These are phyloP conservation scores for Cynaeus angustus DNA, from an alignment of 2,888 invertebrate species.

Conservation along the genomic window DNA sequence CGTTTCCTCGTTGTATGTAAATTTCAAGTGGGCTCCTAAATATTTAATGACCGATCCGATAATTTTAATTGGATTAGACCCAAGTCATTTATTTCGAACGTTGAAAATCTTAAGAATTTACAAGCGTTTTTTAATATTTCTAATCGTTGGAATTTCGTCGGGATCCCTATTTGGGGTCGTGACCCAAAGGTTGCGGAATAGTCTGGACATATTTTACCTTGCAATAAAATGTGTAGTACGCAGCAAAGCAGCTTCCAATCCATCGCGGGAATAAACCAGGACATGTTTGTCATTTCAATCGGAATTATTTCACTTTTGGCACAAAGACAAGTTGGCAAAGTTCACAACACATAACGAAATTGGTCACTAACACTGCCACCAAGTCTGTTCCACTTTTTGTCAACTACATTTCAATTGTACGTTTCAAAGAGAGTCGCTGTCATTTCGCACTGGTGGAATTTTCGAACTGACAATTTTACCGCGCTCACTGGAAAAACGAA, in stretches of 20 bases:
- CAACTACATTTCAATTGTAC: neutral
- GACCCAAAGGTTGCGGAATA: constrained; percentile 10
- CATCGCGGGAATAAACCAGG: constrained; percentile 49
- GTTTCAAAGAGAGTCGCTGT: neutral
- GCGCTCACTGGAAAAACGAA: constrained; percentile 29
- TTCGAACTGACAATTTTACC: constrained; percentile 30
- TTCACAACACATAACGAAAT: constrained; percentile 47
- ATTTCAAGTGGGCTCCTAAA: too few relatives aligned
- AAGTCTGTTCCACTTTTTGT: too few relatives aligned
- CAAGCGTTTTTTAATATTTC: too few relatives aligned
- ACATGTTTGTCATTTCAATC: constrained; percentile 24
- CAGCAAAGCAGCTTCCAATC: constrained; percentile 60
- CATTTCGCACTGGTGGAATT: constrained; percentile 13
- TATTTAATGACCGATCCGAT: too few relatives aligned
- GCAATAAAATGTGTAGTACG: constrained; percentile 56
- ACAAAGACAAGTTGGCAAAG: constrained; percentile 57
- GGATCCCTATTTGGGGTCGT: too few relatives aligned
- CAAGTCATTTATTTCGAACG: too few relatives aligned
- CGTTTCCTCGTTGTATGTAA: too few relatives aligned
- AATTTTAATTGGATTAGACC: too few relatives aligned
- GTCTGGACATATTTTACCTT: constrained; percentile 53
- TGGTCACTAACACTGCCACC: constrained; percentile 37
- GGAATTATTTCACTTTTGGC: constrained; percentile 57
- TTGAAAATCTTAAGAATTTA: too few relatives aligned
- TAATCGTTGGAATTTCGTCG: too few relatives aligned